These are phyloP conservation scores for Fragariocoptes setiger DNA, from an alignment of 1,140 invertebrate species.

Conservation along the genomic window DNA sequence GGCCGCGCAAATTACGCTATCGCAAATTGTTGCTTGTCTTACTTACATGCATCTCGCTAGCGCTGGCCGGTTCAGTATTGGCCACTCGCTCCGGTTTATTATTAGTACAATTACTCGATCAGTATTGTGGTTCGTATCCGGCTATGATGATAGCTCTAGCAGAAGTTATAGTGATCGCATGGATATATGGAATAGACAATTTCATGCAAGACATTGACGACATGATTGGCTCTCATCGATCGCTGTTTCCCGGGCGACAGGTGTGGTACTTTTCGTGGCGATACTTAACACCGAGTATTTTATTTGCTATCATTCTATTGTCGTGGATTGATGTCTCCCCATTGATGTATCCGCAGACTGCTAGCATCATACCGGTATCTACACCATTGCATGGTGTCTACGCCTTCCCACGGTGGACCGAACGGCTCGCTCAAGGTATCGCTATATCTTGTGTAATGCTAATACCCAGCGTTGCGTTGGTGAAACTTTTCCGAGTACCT, in stretches of 20 bases:
- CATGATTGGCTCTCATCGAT: not conserved
- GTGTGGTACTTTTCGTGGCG: not conserved
- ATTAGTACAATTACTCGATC: slow-evolving; percentile 22
- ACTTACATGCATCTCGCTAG: slow-evolving; percentile 16
- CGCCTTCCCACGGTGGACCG: not conserved
- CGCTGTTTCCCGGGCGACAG: not conserved
- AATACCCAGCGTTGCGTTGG: not conserved
- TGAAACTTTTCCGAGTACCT: not conserved
- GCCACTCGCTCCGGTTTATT: slow-evolving; percentile 22
- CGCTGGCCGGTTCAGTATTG: slow-evolving; percentile 18
- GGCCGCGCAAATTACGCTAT: slow-evolving; percentile 11
- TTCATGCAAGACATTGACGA: slow-evolving; percentile 33
- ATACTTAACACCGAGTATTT: not conserved
- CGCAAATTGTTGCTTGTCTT: slow-evolving; percentile 13
- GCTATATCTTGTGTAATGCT: not conserved
- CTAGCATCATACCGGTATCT: no score
- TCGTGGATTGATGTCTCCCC: not conserved
- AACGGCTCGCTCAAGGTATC: not conserved
- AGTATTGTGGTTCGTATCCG: slow-evolving; percentile 21
- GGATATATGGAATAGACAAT: slow-evolving; percentile 46
- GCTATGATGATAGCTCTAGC: slow-evolving; percentile 21
- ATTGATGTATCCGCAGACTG: not conserved
- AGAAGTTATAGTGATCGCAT: slow-evolving; percentile 41
- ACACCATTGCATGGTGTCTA: no score
- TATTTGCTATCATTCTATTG: not conserved